phyloP scores from a whole-genome alignment of 2,113 vertebrate species.

The Festucalex cinctus region DNA sequence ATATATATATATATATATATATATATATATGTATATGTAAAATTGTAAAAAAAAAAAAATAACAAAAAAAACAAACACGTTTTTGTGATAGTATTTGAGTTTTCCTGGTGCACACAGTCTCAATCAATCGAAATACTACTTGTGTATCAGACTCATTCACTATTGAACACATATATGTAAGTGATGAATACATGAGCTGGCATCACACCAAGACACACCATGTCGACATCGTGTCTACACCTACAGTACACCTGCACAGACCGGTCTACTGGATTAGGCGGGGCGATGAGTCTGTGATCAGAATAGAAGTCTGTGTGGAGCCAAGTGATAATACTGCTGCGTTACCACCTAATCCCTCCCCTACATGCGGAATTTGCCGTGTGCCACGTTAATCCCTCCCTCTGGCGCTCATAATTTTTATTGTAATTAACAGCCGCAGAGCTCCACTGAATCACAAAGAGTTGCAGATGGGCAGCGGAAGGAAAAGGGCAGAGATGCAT shows the following conservation, averaged over 20 bases:
- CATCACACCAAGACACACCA: conserved; percentile 10
- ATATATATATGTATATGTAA: too few relatives aligned
- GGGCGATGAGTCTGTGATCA: conserved; percentile 63
- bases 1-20: too few relatives aligned
- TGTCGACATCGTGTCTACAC: not conserved
- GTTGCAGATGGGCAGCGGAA: conserved; percentile 17
- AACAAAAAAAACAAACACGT: too few relatives aligned
- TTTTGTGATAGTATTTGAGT: too few relatives aligned
- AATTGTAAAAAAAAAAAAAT: too few relatives aligned
- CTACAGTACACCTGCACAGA: conserved; percentile 7
- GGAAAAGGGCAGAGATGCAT: conserved; percentile 5
- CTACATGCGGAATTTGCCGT: conserved; percentile 47
- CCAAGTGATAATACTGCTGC: conserved; percentile 58
- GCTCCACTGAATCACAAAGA: conserved; percentile 39
- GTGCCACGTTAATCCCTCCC: conserved; percentile 67
- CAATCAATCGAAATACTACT: too few relatives aligned
- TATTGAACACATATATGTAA: conserved; percentile 4
- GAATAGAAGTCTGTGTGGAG: conserved; percentile 56
- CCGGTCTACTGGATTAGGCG: conserved; percentile 53
- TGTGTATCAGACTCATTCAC: not conserved
- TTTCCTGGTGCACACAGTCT: too few relatives aligned
- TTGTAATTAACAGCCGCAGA: conserved; percentile 63
- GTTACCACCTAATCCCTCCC: conserved; percentile 59
- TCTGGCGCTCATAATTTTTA: conserved; percentile 47
- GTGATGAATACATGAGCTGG: not conserved